Base-by-base conservation (phyloP, 1,140 invertebrate species). In the Drosophila nigrodunni region DNA sequence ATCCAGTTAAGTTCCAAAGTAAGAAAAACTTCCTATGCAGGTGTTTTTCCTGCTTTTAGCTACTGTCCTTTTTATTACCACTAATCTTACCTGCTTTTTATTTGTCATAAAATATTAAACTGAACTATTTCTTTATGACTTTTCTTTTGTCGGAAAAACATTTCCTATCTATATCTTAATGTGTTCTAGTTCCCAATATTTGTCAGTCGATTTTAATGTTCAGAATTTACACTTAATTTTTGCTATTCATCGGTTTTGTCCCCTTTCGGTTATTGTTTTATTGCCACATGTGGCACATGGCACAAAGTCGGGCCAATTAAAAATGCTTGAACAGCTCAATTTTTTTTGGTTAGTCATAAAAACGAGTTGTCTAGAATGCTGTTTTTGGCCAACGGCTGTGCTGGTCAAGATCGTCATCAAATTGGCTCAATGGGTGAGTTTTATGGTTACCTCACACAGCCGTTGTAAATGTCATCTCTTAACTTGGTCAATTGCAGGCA, bases 261-360 rank as follows among this genome's bases (percentile, higher is more conserved):
- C 46, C 13, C 13, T 47, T 58, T 21, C 25, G 18, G 18, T 59
- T 5, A 60, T 50, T 25, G 35, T 18, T 65, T 65, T 71, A 71
- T 65, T 18, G 34, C 41, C 49, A 54, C 47, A 54, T 62, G 30
- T 52, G n/a, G 58, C 65, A 59, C 57, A 59, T 49, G n/a, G 58
- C 65, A 41, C 47, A 50, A 39, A 25, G 54, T 49, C 44, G 57
- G 47, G 52, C 58, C 61, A 73, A 73, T 73, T 73, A 73, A 73
- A 57, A 73, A 73, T 8, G 46, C 34, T 52, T 41, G 21, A 35
- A 49, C 55, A 74, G 55, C 64, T 74, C 64, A 46, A 74, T 68
- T 64, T 74, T 25, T 30, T 74, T 25, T 30, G 25, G 46, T 30
- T 35, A 57, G 57, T 49, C 65, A 35, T 68, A 74, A 68, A 73